Percentiles rank a stretch among this genome's conserved stretches.
phyloP scores from a whole-genome alignment of 2,113 vertebrate species.

The Marmota flaviventris region DNA sequence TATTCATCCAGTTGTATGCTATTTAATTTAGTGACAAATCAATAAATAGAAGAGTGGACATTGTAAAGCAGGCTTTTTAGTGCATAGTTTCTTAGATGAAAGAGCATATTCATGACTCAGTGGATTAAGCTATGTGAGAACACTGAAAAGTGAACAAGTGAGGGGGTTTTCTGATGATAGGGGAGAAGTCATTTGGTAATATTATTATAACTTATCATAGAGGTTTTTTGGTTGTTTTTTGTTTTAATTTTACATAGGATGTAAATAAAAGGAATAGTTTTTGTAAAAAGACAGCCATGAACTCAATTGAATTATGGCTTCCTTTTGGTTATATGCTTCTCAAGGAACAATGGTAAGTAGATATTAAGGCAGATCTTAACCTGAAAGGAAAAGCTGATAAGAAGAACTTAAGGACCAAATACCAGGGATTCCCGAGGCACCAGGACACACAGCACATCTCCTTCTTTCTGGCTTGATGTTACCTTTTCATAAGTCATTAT shows the following conservation, averaged over 20 bases:
- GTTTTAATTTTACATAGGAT: background rate
- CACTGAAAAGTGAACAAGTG: background rate
- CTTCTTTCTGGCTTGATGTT: background rate
- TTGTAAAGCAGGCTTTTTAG: background rate
- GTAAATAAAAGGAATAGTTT: background rate
- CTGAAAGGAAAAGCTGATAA: background rate
- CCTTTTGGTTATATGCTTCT: background rate
- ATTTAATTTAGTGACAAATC: background rate
- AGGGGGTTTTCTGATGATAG: background rate
- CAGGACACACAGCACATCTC: fast-evolving
- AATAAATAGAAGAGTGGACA: background rate
- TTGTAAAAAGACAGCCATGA: background rate
- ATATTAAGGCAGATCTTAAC: background rate
- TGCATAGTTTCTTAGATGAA: background rate
- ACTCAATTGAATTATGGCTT: background rate
- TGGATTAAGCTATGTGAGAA: background rate
- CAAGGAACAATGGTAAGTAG: background rate
- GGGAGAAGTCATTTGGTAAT: background rate
- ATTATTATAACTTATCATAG: background rate
- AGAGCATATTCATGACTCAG: background rate
- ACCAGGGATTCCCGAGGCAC: fast-evolving
- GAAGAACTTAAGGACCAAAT: background rate
- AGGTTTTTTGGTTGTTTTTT: background rate
- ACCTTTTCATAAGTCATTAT: background rate
- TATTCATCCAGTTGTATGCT: background rate